Conservation (phyloP, 2,888 invertebrate genomes). For the Stenichneumon culpator region DNA sequence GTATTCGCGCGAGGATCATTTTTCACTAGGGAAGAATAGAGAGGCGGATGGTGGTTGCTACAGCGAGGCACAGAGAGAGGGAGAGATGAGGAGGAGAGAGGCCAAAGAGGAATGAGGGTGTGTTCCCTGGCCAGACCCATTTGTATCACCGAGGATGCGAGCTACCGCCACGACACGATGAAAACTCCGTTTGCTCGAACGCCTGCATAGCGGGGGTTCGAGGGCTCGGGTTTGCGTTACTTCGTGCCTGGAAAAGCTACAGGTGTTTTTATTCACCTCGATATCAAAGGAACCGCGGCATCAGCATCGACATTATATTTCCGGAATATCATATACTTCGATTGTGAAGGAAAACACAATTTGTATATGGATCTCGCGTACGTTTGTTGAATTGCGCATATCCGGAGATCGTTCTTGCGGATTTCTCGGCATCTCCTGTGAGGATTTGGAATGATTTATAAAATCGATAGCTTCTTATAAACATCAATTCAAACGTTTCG, state of each 20-base stretch:
- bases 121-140: conserved; percentile 31
- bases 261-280: conserved; percentile 65
- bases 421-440: too few relatives aligned
- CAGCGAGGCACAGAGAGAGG: neutral
- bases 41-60: conserved; percentile 26
- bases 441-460: too few relatives aligned
- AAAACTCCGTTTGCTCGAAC: conserved; percentile 33
- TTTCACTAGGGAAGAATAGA: conserved; percentile 50
- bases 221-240: conserved; percentile 31
- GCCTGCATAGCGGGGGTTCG: conserved; percentile 16
- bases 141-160: conserved; percentile 50
- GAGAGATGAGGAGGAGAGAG: neutral
- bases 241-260: conserved; percentile 46
- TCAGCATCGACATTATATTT: conserved; percentile 9
- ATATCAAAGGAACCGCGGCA: conserved; percentile 47
- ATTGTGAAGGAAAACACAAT: neutral
- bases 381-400: neutral
- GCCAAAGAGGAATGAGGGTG: conserved; percentile 9
- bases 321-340: conserved; percentile 14
- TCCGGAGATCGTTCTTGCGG: neutral
- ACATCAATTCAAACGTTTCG: neutral
- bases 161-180: conserved; percentile 10
- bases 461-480: too few relatives aligned
- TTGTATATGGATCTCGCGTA: neutral
- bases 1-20: conserved; percentile 38